Base-by-base conservation (phyloP, 2,797 vertebrate genomes). In the Acipenser transmontanus region DNA sequence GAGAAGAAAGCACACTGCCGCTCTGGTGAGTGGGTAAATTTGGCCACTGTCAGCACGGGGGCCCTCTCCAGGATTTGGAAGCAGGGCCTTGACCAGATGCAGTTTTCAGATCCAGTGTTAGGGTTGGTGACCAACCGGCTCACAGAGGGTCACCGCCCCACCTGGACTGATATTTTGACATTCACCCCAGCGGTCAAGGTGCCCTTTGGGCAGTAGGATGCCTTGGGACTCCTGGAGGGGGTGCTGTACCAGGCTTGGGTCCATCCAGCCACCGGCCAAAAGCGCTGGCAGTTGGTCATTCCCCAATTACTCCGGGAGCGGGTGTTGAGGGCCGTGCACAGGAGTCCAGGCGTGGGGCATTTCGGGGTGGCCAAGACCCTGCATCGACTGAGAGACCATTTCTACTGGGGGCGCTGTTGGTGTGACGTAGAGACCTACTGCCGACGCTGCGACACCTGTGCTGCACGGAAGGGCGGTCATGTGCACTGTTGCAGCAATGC, bases 401-500 rank as follows among this genome's bases (percentile, higher is more conserved):
- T 66, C 14, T 66, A 66, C 56, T 66, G 64, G 64, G 64, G 64
- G 48, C 64, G 47, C 20, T 9, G 47, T 49, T 13, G 50, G 17
- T 7, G 8, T 12, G 64, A 66, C 56, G 50, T 51, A 48, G 64
- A 13, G 50, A 17, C 50, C 11, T 51, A 52, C 11, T 66, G 64
- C 56, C 8, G 48, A 17, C 1, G 47, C 64, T 66, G 64, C 1
- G 64, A 66, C 64, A 17, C 11, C 47, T 66, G 64, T 59, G 5
- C n/a, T 2, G 64, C 50, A 54, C 2, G 49, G 60, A 34, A 34
- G 34, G 4, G 34, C 34, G 4, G 34, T 34, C 4, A 3, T 4
- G 34, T 34, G 34, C 34, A 34, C 2, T 34, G 4, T 1, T 34
- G 34, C 34, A 34, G 34, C 34, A 34, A 1, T 4, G 4, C 34